Evolutionary conservation across 2,797 vertebrate genomes (phyloP).

Genomic region (Epinephelus malabaricus): DNA sequence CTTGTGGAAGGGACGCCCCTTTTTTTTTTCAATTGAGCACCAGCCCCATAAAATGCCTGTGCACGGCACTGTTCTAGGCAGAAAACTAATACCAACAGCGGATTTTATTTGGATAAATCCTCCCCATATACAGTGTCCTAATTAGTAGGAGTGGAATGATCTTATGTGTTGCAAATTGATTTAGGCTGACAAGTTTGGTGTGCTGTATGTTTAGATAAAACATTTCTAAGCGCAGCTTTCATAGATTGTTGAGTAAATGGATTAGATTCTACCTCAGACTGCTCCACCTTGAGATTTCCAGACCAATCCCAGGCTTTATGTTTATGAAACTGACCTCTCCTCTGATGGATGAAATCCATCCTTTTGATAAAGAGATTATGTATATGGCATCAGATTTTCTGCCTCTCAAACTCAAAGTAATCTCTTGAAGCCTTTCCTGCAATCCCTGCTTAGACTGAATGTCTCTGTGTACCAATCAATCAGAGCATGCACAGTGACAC

Average conservation of each 20-base stretch:
- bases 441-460: conserved; percentile 15
- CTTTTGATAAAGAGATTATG: conserved; percentile 36
- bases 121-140: not conserved
- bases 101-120: too few relatives aligned
- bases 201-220: not conserved
- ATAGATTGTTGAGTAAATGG: not conserved
- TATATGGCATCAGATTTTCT: conserved; percentile 29
- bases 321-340: conserved; percentile 22
- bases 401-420: conserved; percentile 38
- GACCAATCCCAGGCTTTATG: not conserved
- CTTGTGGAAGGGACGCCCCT: too few relatives aligned
- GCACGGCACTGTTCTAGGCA: too few relatives aligned
- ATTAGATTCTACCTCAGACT: not conserved
- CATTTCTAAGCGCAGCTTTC: not conserved
- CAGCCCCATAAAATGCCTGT: too few relatives aligned
- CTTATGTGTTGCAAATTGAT: not conserved
- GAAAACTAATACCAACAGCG: too few relatives aligned
- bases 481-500: conserved; percentile 37
- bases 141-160: not conserved
- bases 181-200: not conserved
- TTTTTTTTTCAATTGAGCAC: too few relatives aligned
- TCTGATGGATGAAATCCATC: conserved; percentile 29
- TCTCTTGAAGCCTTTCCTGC: conserved; percentile 22
- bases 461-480: conserved; percentile 51
- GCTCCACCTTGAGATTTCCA: conserved; percentile 19